Percentiles rank a stretch among this genome's conserved stretches.
Conservation (phyloP, 2,113 vertebrate genomes). For the Scytalopus superciliaris region DNA sequence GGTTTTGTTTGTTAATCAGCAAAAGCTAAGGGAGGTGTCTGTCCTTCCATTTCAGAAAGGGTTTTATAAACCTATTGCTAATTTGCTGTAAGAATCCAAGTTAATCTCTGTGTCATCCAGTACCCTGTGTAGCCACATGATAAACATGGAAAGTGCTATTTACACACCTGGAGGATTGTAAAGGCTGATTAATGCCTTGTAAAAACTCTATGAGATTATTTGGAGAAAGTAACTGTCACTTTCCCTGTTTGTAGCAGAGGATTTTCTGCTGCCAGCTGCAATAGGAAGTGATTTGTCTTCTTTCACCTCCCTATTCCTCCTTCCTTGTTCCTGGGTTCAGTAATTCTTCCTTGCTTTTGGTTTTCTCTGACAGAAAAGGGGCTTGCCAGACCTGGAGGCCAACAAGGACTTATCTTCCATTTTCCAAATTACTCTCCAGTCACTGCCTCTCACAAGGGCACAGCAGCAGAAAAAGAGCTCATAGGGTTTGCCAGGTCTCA, state of each 20-base stretch:
- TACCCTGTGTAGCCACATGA: accelerated
- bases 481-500: neutral
- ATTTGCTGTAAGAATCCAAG: neutral
- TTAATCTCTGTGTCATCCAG: neutral
- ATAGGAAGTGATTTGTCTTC: neutral
- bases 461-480: neutral
- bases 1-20: neutral
- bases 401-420: neutral
- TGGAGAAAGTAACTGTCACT: neutral
- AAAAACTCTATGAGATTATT: accelerated
- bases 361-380: neutral
- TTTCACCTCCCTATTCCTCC: neutral
- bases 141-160: neutral
- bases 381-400: neutral
- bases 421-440: neutral
- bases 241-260: neutral
- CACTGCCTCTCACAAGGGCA: neutral
- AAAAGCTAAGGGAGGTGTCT: neutral
- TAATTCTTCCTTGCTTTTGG: neutral
- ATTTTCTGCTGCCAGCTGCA: neutral
- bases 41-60: neutral
- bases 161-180: neutral
- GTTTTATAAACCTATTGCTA: neutral
- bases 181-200: neutral
- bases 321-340: neutral